A percentile compares a stretch with the other conserved stretches of the same genome.
phyloP scores from a whole-genome alignment of 2,888 invertebrate species.

The Eupithecia insigniata region DNA sequence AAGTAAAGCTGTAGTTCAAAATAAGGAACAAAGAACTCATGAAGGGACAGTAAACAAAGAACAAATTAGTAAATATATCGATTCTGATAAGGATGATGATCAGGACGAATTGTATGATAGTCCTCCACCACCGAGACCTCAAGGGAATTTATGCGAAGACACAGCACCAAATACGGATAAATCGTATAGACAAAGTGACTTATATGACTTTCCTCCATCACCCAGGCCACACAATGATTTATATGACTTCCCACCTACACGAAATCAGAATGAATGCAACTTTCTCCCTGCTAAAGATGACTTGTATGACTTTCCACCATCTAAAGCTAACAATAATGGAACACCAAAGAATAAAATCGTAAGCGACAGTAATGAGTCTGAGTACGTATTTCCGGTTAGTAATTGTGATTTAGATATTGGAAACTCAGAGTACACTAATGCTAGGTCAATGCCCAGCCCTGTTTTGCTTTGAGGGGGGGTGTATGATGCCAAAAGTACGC shows the following conservation, averaged over 20 bases:
- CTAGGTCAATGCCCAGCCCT: slow-evolving; percentile 2
- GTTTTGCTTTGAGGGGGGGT: background rate
- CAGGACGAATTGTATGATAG: slow-evolving; percentile 29
- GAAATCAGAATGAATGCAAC: background rate
- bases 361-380: slow-evolving; percentile 14
- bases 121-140: slow-evolving; percentile 13
- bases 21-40: background rate
- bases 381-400: slow-evolving; percentile 16
- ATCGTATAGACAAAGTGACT: background rate
- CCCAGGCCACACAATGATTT: slow-evolving; percentile 5
- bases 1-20: background rate
- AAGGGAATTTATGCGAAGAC: background rate
- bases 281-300: background rate
- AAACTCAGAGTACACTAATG: slow-evolving; percentile 21
- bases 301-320: slow-evolving; percentile 18
- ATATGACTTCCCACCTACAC: slow-evolving; percentile 3
- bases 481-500: background rate
- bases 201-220: slow-evolving; percentile 23
- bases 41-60: background rate
- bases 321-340: background rate
- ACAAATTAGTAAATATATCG: background rate
- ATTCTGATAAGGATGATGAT: background rate
- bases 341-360: slow-evolving; percentile 16
- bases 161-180: background rate
- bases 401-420: background rate